Conservation (phyloP, 92 coral and sea anemone genomes). For the Porites divaricata region DNA sequence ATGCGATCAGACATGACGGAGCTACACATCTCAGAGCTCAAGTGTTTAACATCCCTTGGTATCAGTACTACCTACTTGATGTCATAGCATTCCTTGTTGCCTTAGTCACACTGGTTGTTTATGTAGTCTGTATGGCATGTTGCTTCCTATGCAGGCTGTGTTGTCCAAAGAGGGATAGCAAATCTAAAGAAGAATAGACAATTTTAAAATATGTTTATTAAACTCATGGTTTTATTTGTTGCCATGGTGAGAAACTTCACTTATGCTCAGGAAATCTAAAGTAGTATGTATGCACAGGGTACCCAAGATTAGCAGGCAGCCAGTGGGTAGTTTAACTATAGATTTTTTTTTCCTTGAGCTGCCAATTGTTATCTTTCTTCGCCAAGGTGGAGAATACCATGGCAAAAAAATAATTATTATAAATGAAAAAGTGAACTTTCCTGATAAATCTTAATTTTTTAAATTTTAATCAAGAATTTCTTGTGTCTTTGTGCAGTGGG, state of each 20-base stretch:
- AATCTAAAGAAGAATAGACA: conserved; percentile 4
- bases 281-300: too few species aligned
- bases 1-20: conserved; percentile 56
- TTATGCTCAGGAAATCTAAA: too few species aligned
- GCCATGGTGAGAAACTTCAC: too few species aligned
- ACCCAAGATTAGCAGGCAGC: too few species aligned
- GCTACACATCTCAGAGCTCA: conserved; percentile 14
- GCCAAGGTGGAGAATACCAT: too few species aligned
- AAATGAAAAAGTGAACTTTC: too few species aligned
- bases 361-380: too few species aligned
- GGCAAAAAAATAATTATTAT: too few species aligned
- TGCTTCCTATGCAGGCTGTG: conserved; percentile 20
- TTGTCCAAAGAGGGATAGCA: conserved; percentile 2
- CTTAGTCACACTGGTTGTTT: background rate
- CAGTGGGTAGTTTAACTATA: too few species aligned
- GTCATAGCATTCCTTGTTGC: conserved; percentile 26
- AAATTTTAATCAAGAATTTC: too few species aligned
- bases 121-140: background rate
- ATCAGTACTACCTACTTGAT: conserved; percentile 30
- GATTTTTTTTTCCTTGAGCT: too few species aligned
- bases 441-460: background rate
- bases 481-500: too few species aligned
- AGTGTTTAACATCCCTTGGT: conserved; percentile 32
- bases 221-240: background rate
- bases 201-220: background rate